Percentiles rank a stretch among this genome's conserved stretches.
Conservation (phyloP, 2,888 invertebrate species). For the Leucoptera coffeella region DNA sequence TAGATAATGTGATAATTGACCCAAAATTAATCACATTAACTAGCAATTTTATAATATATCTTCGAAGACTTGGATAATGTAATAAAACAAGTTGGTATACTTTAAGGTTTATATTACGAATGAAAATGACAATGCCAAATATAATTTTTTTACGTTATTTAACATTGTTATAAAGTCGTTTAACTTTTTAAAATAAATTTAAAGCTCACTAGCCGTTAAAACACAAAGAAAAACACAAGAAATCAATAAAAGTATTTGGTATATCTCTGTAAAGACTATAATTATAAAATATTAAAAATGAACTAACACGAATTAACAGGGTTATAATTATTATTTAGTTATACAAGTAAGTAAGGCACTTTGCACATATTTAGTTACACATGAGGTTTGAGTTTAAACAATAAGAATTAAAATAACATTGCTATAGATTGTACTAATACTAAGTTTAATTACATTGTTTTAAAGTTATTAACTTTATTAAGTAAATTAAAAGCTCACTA, state of each 20-base stretch:
- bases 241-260: no score
- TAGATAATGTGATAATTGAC: neutral
- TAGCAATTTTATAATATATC: neutral
- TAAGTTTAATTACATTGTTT: slow-evolving; percentile 1
- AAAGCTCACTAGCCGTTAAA: neutral
- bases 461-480: neutral
- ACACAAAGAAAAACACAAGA: no score
- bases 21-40: neutral
- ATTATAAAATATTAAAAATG: no score
- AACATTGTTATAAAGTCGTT: neutral
- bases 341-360: no score
- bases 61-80: slow-evolving; percentile 1
- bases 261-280: no score
- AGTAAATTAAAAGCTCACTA: neutral
- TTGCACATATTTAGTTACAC: no score
- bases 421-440: no score
- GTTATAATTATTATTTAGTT: no score
- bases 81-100: slow-evolving; percentile 1
- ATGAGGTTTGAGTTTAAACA: no score
- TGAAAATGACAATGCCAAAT: neutral
- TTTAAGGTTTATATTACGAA: neutral
- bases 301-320: no score
- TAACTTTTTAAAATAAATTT: neutral
- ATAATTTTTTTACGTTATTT: neutral
- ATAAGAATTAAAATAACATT: no score